These are phyloP conservation scores for Eurystomus gularis DNA, from an alignment of 2,113 vertebrate species.

Conservation along the genomic window DNA sequence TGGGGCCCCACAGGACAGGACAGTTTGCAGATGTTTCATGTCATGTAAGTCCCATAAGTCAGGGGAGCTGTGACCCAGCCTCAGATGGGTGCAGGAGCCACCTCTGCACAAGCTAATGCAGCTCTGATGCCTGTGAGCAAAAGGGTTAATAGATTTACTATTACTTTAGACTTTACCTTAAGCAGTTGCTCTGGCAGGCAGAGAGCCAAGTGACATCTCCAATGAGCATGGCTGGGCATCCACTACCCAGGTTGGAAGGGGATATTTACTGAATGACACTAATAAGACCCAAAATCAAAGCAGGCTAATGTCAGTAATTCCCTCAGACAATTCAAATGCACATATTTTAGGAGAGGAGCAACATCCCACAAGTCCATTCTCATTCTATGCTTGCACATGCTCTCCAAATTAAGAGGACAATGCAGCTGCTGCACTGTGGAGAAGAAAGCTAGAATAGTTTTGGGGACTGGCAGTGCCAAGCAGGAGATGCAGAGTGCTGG, in stretches of 20 bases:
- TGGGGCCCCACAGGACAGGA: not conserved
- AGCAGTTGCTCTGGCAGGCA: not conserved
- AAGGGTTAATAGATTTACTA: not conserved
- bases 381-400: rapidly evolving
- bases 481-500: not conserved
- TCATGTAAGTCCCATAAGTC: rapidly evolving
- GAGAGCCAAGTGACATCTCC: not conserved
- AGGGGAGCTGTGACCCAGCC: not conserved
- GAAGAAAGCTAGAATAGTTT: not conserved
- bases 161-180: not conserved
- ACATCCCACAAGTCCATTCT: not conserved
- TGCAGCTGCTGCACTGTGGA: not conserved
- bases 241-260: not conserved
- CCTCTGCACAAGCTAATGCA: not conserved
- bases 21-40: not conserved
- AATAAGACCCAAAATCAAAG: constrained; percentile 34
- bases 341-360: constrained; percentile 29
- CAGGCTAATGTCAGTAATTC: constrained; percentile 51
- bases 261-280: constrained; percentile 7
- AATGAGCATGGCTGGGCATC: not conserved
- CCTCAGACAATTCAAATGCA: constrained; percentile 50
- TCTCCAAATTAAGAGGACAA: not conserved
- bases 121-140: rapidly evolving
- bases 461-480: not conserved
- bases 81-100: not conserved